Conservation (phyloP, 2,113 vertebrate genomes). For the Gobio gobio region DNA sequence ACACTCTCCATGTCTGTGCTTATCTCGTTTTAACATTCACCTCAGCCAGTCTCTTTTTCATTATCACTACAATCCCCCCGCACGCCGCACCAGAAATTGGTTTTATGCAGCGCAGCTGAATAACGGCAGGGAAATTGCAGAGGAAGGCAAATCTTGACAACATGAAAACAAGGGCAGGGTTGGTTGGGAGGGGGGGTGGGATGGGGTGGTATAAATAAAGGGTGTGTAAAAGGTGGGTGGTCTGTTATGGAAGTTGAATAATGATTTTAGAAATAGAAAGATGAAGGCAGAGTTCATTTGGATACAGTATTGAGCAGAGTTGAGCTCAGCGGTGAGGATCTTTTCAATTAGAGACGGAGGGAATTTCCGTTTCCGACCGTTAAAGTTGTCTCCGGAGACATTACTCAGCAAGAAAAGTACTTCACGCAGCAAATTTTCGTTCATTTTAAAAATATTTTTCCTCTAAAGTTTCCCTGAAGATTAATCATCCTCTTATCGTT, state of each 20-base stretch:
- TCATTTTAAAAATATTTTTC: conserved; percentile 32
- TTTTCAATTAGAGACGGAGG: conserved; percentile 33
- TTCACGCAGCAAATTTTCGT: conserved; percentile 29
- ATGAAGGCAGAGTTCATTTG: conserved; percentile 28
- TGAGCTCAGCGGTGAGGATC: conserved; percentile 7
- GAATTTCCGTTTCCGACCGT: not conserved
- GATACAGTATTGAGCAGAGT: not conserved
- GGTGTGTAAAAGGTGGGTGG: conserved; percentile 4
- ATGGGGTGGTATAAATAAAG: conserved; percentile 40
- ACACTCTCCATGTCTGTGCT: conserved; percentile 46
- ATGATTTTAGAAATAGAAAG: conserved; percentile 37
- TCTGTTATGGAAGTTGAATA: conserved; percentile 41
- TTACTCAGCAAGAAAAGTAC: conserved; percentile 40
- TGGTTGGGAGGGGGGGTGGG: conserved; percentile 11
- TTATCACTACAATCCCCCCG: conserved; percentile 65
- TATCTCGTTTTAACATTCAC: conserved; percentile 68
- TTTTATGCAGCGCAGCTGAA: conserved; percentile 67
- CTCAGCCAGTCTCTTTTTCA: conserved; percentile 64
- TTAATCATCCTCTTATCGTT: conserved; percentile 46
- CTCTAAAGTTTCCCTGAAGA: conserved; percentile 42
- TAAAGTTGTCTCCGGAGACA: conserved; percentile 15
- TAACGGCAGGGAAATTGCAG: conserved; percentile 57
- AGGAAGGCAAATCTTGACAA: conserved; percentile 49
- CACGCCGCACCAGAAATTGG: conserved; percentile 64
- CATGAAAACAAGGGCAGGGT: conserved; percentile 60